Evolutionary conservation across 1,140 invertebrate species (phyloP).

Genomic region (Antheraea pernyi): DNA sequence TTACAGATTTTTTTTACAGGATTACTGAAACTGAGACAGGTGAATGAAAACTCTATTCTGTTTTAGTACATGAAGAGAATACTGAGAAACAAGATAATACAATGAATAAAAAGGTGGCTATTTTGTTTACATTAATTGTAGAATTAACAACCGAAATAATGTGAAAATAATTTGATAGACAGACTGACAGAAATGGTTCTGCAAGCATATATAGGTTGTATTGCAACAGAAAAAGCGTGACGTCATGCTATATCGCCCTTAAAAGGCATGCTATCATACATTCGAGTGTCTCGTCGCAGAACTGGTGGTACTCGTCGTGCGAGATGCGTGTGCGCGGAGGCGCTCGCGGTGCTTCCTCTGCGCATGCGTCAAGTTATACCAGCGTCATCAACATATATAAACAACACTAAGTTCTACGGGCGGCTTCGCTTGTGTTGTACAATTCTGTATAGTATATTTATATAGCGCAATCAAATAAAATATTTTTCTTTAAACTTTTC

Average conservation of each 20-base stretch:
- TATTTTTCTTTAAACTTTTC: too few relatives aligned
- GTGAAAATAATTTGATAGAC: neutral
- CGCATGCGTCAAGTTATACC: constrained; percentile 12
- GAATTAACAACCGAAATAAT: neutral
- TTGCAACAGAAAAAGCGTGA: constrained; percentile 39
- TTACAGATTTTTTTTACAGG: too few relatives aligned
- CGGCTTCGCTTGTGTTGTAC: too few relatives aligned
- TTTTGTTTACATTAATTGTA: too few relatives aligned
- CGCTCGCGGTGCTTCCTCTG: constrained; percentile 62
- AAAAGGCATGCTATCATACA: constrained; percentile 79
- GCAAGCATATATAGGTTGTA: constrained; percentile 9
- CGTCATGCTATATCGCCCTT: constrained; percentile 33
- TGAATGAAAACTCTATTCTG: too few relatives aligned
- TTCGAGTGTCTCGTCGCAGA: constrained; percentile 88
- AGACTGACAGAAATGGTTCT: neutral
- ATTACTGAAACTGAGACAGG: too few relatives aligned
- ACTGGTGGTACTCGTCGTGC: constrained; percentile 87
- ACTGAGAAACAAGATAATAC: too few relatives aligned
- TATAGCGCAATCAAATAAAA: too few relatives aligned
- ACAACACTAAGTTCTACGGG: too few relatives aligned
- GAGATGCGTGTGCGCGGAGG: constrained; percentile 79
- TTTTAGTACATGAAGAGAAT: too few relatives aligned
- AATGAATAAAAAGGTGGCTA: too few relatives aligned
- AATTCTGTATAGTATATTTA: too few relatives aligned
- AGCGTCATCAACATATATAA: neutral